These are phyloP conservation scores for Propithecus deckenii DNA, from an alignment of 2,797 vertebrate genomes.

Conservation along the genomic window DNA sequence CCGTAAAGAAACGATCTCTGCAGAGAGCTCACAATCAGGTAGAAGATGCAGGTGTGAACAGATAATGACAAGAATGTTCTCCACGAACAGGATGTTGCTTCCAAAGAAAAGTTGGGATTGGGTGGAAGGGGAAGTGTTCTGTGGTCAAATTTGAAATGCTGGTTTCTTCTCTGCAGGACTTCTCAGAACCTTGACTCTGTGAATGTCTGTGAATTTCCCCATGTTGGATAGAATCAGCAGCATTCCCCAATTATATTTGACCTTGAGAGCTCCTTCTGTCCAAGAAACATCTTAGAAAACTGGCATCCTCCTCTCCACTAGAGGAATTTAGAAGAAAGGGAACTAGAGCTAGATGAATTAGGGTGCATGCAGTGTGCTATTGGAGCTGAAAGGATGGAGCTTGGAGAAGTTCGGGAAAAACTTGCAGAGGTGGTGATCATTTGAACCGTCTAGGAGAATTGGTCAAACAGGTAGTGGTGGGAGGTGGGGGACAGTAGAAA, in stretches of 20 bases:
- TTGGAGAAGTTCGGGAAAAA: not conserved
- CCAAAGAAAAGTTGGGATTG: not conserved
- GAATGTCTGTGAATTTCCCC: not conserved
- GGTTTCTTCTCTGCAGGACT: not conserved
- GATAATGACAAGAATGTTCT: not conserved
- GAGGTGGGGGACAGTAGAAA: not conserved
- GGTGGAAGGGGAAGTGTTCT: not conserved
- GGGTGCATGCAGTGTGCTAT: fast-evolving
- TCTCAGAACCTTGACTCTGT: not conserved
- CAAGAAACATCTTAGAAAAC: not conserved
- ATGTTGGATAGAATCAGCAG: not conserved
- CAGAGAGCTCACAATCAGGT: not conserved
- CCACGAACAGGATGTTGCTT: not conserved
- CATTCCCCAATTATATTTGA: not conserved
- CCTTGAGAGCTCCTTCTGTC: not conserved
- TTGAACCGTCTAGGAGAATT: not conserved
- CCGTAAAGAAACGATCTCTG: no score
- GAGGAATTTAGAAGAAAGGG: not conserved
- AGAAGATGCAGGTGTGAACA: fast-evolving
- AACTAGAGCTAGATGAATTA: not conserved
- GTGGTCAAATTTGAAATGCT: not conserved
- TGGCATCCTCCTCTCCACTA: not conserved
- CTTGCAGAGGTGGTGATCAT: not conserved
- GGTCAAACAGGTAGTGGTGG: not conserved
- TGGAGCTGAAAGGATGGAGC: not conserved